Percentiles rank a stretch among this genome's conserved stretches.
Conservation (phyloP, 2,888 invertebrate species). For the Chrysina gloriosa region DNA sequence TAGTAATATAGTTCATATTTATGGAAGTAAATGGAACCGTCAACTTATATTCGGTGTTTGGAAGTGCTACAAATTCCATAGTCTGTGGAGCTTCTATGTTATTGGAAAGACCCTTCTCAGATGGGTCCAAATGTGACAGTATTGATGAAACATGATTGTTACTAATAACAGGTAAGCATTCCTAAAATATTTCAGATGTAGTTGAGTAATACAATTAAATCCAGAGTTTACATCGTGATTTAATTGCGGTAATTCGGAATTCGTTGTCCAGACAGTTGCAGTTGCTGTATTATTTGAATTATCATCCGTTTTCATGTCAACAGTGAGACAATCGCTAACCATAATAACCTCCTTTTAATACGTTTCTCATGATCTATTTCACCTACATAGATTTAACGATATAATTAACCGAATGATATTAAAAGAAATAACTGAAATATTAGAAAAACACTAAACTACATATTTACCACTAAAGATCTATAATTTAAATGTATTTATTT, state of each 20-base stretch:
- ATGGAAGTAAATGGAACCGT: conserved; percentile 43
- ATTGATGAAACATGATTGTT: conserved; percentile 61
- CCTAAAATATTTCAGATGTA: conserved; percentile 51
- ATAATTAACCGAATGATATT: too few relatives aligned
- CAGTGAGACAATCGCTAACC: conserved; percentile 34
- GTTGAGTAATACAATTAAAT: conserved; percentile 20
- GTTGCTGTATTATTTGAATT: conserved; percentile 52
- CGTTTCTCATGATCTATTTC: too few relatives aligned
- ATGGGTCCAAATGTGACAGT: conserved; percentile 57
- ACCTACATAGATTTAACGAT: too few relatives aligned
- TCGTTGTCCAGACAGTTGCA: conserved; percentile 58
- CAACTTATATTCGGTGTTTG: conserved; percentile 54
- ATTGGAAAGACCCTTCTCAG: conserved; percentile 46
- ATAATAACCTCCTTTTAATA: conserved; percentile 2
- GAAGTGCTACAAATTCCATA: conserved; percentile 56
- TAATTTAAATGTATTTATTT: too few relatives aligned
- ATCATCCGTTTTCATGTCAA: conserved; percentile 57
- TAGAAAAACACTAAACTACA: too few relatives aligned
- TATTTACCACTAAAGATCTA: too few relatives aligned
- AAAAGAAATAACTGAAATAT: too few relatives aligned
- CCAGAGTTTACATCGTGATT: conserved; percentile 54
- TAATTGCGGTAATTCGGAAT: conserved; percentile 55
- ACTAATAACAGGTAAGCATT: conserved; percentile 60
- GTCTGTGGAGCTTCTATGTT: conserved; percentile 51
- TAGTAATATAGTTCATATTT: conserved; percentile 32